Conservation (phyloP, 1,140 invertebrate species). For the Drosophila erecta region DNA sequence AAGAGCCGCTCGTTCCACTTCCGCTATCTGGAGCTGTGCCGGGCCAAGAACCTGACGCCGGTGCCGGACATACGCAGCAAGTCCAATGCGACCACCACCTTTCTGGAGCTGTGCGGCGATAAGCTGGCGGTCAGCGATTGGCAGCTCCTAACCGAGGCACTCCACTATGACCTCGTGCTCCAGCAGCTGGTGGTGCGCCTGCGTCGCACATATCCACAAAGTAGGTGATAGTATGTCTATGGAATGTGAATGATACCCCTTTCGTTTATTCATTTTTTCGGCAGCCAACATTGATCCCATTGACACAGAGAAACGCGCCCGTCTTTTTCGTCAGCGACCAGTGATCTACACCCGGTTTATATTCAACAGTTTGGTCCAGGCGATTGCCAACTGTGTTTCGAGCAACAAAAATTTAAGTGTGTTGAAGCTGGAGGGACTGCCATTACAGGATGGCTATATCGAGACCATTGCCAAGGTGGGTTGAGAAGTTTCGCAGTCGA, state of each 20-base stretch:
- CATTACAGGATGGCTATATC: conserved; percentile 86
- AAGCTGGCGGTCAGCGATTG: conserved; percentile 88
- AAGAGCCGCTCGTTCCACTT: conserved; percentile 81
- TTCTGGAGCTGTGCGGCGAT: conserved; percentile 87
- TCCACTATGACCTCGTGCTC: conserved; percentile 86
- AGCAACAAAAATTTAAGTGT: conserved; percentile 86
- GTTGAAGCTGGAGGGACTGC: conserved; percentile 87
- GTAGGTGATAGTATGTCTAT: conserved; percentile 34
- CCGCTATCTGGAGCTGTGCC: conserved; percentile 78
- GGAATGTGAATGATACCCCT: not conserved
- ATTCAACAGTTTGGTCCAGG: conserved; percentile 85
- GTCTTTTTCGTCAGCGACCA: conserved; percentile 84
- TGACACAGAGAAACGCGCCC: conserved; percentile 86
- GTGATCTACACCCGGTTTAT: conserved; percentile 85
- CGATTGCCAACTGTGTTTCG: conserved; percentile 86
- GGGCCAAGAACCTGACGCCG: conserved; percentile 74
- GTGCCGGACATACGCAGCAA: conserved; percentile 76
- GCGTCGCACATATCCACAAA: conserved; percentile 71
- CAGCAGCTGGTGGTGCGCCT: conserved; percentile 85
- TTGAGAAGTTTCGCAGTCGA: too few relatives aligned
- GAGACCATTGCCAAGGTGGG: conserved; percentile 85
- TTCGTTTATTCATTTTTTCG: not conserved
- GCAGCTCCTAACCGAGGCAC: conserved; percentile 87
- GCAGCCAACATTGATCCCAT: conserved; percentile 85
- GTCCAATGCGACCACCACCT: conserved; percentile 82